phyloP scores from a whole-genome alignment of 2,113 vertebrate species.

The Vulpes vulpes region DNA sequence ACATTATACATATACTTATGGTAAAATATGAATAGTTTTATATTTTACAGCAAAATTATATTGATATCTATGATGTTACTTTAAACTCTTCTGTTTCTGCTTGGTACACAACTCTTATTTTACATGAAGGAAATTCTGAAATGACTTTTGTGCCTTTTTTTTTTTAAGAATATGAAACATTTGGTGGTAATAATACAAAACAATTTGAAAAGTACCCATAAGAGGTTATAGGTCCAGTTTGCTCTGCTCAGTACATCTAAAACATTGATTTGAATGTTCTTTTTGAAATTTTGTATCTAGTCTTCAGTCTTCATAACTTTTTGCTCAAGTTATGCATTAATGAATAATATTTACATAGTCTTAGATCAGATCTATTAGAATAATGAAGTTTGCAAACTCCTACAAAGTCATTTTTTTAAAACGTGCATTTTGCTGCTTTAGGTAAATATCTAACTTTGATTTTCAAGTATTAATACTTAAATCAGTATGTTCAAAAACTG shows the following conservation, averaged over 20 bases:
- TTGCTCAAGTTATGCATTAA: neutral
- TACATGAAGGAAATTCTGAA: neutral
- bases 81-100: neutral
- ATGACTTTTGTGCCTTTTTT: neutral
- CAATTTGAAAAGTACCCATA: neutral
- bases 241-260: neutral
- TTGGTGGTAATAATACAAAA: constrained; percentile 3
- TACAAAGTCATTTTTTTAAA: constrained; percentile 5
- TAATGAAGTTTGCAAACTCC: neutral
- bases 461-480: constrained; percentile 4
- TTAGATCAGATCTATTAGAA: neutral
- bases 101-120: constrained; percentile 1
- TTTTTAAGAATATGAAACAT: neutral
- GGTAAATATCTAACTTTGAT: neutral
- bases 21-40: neutral
- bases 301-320: neutral
- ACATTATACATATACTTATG: neutral
- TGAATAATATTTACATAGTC: neutral
- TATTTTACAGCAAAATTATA: constrained; percentile 7
- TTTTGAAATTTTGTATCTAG: neutral
- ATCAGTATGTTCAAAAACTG: neutral
- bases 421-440: neutral
- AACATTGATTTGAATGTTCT: neutral
- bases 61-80: neutral
- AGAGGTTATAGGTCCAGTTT: neutral